Evolutionary conservation across 2,888 invertebrate genomes (phyloP).

Genomic region (Cephus sareptanus): DNA sequence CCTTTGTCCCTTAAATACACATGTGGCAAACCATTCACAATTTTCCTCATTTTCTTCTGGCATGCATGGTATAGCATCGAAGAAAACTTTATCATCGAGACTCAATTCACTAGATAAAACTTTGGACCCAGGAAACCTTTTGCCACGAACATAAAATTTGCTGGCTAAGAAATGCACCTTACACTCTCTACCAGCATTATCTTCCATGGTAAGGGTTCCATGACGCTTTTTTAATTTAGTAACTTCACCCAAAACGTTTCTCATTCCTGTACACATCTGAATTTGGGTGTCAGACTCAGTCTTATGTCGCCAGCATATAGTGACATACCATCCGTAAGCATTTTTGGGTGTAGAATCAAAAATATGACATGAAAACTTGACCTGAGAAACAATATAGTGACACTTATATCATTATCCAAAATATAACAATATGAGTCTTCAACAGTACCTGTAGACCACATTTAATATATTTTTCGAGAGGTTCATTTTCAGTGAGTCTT

Average conservation of each 20-base stretch:
- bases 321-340: constrained; percentile 41
- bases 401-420: neutral
- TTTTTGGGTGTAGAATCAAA: constrained; percentile 23
- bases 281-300: constrained; percentile 12
- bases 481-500: constrained; percentile 21
- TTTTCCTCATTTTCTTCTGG: constrained; percentile 37
- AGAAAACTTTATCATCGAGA: constrained; percentile 31
- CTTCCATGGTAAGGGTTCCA: constrained; percentile 32
- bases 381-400: constrained; percentile 24
- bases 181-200: constrained; percentile 15
- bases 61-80: constrained; percentile 50
- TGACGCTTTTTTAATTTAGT: constrained; percentile 32
- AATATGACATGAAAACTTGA: constrained; percentile 43
- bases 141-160: constrained; percentile 40
- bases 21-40: constrained; percentile 46
- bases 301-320: constrained; percentile 31
- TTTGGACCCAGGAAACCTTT: constrained; percentile 39
- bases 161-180: constrained; percentile 41
- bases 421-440: neutral
- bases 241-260: constrained; percentile 28
- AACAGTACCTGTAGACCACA: constrained; percentile 24
- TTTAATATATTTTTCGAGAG: constrained; percentile 26
- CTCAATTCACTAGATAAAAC: constrained; percentile 25
- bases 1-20: constrained; percentile 41
- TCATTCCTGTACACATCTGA: constrained; percentile 29